A percentile compares a stretch with the other conserved stretches of the same genome.
phyloP scores from a whole-genome alignment of 2,797 vertebrate genomes.

The Hypotaenidia okinawae region DNA sequence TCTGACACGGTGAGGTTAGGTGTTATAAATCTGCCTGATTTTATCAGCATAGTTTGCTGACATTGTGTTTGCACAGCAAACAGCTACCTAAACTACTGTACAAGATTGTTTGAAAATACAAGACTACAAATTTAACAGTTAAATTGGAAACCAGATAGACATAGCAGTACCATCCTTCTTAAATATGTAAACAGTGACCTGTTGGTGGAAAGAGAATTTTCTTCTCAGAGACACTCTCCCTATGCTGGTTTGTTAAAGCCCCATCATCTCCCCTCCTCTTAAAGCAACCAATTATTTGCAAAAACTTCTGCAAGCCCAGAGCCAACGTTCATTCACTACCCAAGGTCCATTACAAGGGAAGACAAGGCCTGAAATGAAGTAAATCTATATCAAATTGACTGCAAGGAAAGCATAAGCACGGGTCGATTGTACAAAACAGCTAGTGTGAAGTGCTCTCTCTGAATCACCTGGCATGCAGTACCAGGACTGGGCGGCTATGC shows the following conservation, averaged over 20 bases:
- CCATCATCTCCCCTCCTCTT: background rate
- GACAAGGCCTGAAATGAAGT: background rate
- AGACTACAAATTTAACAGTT: background rate
- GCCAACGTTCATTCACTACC: background rate
- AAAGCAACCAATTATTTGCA: background rate
- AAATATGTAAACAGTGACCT: background rate
- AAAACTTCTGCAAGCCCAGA: background rate
- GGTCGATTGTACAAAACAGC: background rate
- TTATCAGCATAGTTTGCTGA: background rate
- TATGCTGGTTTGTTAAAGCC: background rate
- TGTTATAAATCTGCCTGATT: background rate
- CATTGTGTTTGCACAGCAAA: background rate
- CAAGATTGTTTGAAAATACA: background rate
- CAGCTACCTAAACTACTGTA: background rate
- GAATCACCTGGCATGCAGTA: background rate
- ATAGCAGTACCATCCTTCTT: background rate
- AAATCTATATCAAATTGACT: background rate
- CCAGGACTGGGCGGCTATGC: rapidly evolving
- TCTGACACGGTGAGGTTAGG: background rate
- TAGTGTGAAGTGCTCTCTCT: background rate
- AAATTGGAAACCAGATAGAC: background rate
- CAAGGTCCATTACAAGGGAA: background rate
- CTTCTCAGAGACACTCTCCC: background rate
- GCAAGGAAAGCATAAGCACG: background rate
- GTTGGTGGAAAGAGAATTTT: background rate